Base-by-base conservation (phyloP, 1,140 invertebrate genomes). In the Argopecten irradians region DNA sequence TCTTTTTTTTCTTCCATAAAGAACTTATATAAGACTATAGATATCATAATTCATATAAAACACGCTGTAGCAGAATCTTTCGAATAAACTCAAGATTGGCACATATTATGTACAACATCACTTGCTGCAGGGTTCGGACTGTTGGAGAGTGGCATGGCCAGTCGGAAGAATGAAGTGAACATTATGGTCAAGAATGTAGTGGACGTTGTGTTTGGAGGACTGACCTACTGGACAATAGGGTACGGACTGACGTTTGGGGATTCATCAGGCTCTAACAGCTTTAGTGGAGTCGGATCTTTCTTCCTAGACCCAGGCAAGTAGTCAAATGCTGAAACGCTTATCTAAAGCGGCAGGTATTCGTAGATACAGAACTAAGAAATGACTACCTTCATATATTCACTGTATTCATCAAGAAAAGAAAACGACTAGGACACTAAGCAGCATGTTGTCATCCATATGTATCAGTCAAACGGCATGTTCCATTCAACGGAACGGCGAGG, bases 171-270 rank as follows among this genome's bases (percentile, higher is more conserved):
- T 90, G 95, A 96, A 28, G 96, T 96, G 0, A 96, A 96, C 90
- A 96, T 97, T 86, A 93, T 97, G 85, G 95, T 96, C 91, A 96
- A 96, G 92, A 97, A 97, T 91, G 93, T 96, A 19, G 92, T 96
- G 13, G 96, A 97, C 93, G 94, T 99, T 87, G 97, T 98, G n/a
- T 96, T 99, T 3, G 98, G 98, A 9, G 98, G 98, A 86, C 94
- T 98, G 7, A 98, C 98, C 0, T 99, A 99, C 95, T 99, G 98
- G 98, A 96, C 98, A 22, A 98, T 99, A 93, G 98, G 98, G 0
- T 99, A 98, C 95, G 98, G 97, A 0, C 96, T 99, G 93, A 98
- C 97, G 43, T 99, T 98, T 92, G 98, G 98, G 7, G 84, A 85
- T 0, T 91, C 85, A 22, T 8, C 71, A 16, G 97, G 43, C 92